Evolutionary conservation across 2,797 vertebrate genomes (phyloP), one percentile per base, ranked within the genome.

Genomic region (Rhabdophis nuchalis): DNA sequence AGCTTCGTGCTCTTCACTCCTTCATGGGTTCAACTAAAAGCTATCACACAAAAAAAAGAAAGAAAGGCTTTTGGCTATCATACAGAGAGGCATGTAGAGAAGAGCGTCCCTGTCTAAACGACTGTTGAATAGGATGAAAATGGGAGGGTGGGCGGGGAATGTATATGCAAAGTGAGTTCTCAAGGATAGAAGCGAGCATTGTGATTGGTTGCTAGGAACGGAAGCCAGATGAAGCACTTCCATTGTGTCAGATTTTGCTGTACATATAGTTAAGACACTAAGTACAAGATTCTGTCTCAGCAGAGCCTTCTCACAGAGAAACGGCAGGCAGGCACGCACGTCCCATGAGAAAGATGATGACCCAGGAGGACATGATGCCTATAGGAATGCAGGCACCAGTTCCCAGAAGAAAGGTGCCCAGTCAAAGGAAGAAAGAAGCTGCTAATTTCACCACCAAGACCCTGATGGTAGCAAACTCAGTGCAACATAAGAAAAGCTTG

Each of bases 201-300:
- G 32, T 85, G 92, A 93, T 93, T 93, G 92, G 92, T 87, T 91
- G 68, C n/a, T 87, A 57, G 72, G 68, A 93, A 88, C 64, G 54
- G 68, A 88, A 82, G 85, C 23, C 13, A 0, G 18, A 32, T 18
- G 32, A 54, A 23, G 18, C 2, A 54, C 16, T 60, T 88, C 64
- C 11, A 41, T 72, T 86, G 32, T 68, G 53, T 85, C 72, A 89
- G 29, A 23, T 52, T 54, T 57, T 29, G 87, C 46, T 50, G 29
- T 87, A 72, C 86, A 64, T 56, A 61, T 41, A 85, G 86, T 3
- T 18, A 10, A 53, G 50, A 11, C n/a, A 85, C 68, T 5, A 58
- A 58, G n/a, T 16, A 25, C n/a, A 18, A 32, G 32, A 60, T 9
- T 53, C 86, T 85, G 89, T 93, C 92, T 91, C 86, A 61, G 56